Conservation (phyloP, 2,797 vertebrate species). For the Nothura maculosa region DNA sequence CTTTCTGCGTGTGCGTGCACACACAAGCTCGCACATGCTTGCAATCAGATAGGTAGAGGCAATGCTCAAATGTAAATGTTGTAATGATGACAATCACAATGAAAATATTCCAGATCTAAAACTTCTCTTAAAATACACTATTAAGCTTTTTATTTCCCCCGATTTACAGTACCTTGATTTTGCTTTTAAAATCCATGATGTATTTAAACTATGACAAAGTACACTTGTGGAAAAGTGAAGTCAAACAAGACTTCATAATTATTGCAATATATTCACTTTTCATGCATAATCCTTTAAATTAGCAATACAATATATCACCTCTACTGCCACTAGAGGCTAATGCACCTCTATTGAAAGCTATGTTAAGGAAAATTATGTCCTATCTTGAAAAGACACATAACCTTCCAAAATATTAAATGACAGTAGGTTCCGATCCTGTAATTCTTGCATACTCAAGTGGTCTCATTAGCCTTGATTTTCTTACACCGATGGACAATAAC, state of each 20-base stretch:
- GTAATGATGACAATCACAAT: conserved; percentile 1
- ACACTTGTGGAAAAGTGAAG: conserved; percentile 60
- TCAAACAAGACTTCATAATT: conserved; percentile 75
- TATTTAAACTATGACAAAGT: conserved; percentile 55
- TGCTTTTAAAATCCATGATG: neutral
- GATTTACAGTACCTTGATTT: conserved; percentile 38
- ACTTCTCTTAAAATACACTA: conserved; percentile 12
- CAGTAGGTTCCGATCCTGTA: conserved; percentile 21
- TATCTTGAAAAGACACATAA: conserved; percentile 53
- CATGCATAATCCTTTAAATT: conserved; percentile 70
- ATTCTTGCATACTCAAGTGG: conserved; percentile 62
- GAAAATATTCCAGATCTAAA: conserved; percentile 28
- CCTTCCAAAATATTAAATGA: conserved; percentile 69
- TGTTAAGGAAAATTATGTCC: conserved; percentile 67
- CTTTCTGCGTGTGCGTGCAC: neutral
- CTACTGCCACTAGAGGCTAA: conserved; percentile 69
- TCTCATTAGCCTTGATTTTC: conserved; percentile 68
- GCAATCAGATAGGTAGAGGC: conserved; percentile 24
- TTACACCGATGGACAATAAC: conserved; percentile 55
- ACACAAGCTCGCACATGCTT: conserved; percentile 4
- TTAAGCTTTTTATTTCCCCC: conserved; percentile 50
- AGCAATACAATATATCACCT: conserved; percentile 59
- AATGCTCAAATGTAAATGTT: neutral
- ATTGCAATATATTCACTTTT: conserved; percentile 71
- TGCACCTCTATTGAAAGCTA: conserved; percentile 68